A percentile compares a stretch with the other conserved stretches of the same genome.
These are phyloP conservation scores for Apodemus agrarius DNA, from an alignment of 2,797 vertebrate species.

Conservation along the genomic window DNA sequence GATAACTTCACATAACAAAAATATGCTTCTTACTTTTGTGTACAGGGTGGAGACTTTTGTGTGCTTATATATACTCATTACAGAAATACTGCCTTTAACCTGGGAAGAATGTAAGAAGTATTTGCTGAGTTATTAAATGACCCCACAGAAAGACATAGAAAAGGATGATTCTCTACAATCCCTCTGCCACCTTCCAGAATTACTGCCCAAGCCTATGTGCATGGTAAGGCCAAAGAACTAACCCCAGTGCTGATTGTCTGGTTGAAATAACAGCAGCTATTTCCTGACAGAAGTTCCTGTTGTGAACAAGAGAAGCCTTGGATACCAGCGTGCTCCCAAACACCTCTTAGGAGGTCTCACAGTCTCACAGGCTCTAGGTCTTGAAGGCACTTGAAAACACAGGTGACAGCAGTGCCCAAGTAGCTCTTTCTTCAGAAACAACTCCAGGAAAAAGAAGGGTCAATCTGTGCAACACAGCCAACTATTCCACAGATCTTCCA, in stretches of 20 bases:
- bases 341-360: conserved; percentile 24
- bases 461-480: background rate
- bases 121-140: conserved; percentile 23
- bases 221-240: conserved; percentile 6
- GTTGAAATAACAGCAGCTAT: background rate
- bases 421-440: conserved; percentile 55
- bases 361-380: background rate
- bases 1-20: background rate
- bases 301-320: background rate
- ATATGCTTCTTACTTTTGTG: background rate
- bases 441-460: conserved; percentile 27
- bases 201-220: background rate
- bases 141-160: conserved; percentile 37
- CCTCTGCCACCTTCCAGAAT: conserved; percentile 1
- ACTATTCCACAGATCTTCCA: conserved; percentile 53
- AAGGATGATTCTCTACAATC: background rate
- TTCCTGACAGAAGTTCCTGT: conserved; percentile 14
- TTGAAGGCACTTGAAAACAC: conserved; percentile 49
- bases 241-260: background rate
- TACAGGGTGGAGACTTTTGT: background rate
- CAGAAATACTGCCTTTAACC: background rate
- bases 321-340: conserved; percentile 52
- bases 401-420: background rate
- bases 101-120: background rate
- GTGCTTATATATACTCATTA: background rate